These are phyloP conservation scores for Ectemnius lituratus DNA, from an alignment of 2,888 invertebrate species.

Conservation along the genomic window DNA sequence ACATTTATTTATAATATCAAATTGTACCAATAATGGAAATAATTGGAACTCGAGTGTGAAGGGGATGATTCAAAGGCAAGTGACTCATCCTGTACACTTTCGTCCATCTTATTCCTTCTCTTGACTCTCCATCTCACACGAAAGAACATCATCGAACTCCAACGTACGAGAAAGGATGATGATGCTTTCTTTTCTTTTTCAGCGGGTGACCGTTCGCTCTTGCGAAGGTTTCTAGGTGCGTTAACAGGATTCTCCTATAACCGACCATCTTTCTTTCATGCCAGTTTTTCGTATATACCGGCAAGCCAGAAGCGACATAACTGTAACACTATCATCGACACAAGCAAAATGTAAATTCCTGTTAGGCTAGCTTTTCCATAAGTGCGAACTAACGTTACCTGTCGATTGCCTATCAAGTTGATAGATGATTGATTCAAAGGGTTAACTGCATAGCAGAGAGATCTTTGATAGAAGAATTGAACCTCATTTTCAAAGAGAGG, in stretches of 20 bases:
- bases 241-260: conserved; percentile 23
- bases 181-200: conserved; percentile 29
- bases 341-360: not conserved
- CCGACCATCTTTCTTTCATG: not conserved
- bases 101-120: not conserved
- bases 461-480: too few relatives aligned
- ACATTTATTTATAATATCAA: too few relatives aligned
- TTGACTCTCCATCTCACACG: not conserved
- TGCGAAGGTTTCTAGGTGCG: conserved; percentile 21
- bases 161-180: conserved; percentile 12
- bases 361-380: not conserved
- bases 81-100: too few relatives aligned
- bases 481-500: not conserved
- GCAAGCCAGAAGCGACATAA: not conserved
- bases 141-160: not conserved
- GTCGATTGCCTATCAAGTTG: too few relatives aligned
- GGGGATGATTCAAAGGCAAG: too few relatives aligned
- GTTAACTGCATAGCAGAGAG: too few relatives aligned
- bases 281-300: not conserved
- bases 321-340: conserved; percentile 4
- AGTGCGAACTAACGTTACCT: too few relatives aligned
- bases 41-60: too few relatives aligned
- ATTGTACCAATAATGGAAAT: too few relatives aligned
- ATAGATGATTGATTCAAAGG: too few relatives aligned
- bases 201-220: conserved; percentile 11